phyloP scores from a whole-genome alignment of 2,113 vertebrate genomes.

The Recurvirostra avosetta region DNA sequence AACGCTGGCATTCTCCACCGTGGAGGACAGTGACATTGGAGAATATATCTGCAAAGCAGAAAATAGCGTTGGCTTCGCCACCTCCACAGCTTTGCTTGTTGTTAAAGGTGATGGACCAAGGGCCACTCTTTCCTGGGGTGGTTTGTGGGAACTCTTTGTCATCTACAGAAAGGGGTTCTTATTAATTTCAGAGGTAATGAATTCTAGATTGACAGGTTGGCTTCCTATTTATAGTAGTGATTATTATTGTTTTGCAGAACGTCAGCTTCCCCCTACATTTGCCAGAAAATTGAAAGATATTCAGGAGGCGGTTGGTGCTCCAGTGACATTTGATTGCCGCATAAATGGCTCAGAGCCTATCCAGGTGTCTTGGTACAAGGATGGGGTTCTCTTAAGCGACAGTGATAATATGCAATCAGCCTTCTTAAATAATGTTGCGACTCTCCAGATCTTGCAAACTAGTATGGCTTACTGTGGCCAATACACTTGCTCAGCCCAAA shows the following conservation, averaged over 20 bases:
- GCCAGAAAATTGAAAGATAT: conserved; percentile 93
- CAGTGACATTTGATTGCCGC: conserved; percentile 90
- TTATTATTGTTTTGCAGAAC: conserved; percentile 81
- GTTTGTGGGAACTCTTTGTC: neutral
- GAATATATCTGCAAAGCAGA: conserved; percentile 96
- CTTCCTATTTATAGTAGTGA: neutral
- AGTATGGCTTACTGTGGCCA: conserved; percentile 86
- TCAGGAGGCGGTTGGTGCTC: conserved; percentile 83
- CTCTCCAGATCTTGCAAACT: conserved; percentile 83
- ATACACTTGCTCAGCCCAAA: conserved; percentile 91
- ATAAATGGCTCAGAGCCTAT: conserved; percentile 92
- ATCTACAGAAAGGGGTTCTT: neutral
- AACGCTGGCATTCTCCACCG: conserved; percentile 85
- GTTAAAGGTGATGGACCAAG: conserved; percentile 84
- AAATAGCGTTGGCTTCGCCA: conserved; percentile 86
- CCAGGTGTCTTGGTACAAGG: conserved; percentile 92
- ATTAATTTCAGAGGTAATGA: neutral
- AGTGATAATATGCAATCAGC: conserved; percentile 80
- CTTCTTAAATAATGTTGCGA: conserved; percentile 89
- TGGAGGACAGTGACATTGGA: conserved; percentile 84
- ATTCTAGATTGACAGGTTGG: neutral
- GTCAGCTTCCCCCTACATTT: conserved; percentile 90
- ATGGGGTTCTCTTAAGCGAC: conserved; percentile 79
- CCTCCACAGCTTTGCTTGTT: conserved; percentile 83
- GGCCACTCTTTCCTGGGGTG: conserved; percentile 81